Evolutionary conservation across 1,140 invertebrate genomes (phyloP), one percentile per base, ranked within the genome.

Genomic region (Teleopsis dalmanni): DNA sequence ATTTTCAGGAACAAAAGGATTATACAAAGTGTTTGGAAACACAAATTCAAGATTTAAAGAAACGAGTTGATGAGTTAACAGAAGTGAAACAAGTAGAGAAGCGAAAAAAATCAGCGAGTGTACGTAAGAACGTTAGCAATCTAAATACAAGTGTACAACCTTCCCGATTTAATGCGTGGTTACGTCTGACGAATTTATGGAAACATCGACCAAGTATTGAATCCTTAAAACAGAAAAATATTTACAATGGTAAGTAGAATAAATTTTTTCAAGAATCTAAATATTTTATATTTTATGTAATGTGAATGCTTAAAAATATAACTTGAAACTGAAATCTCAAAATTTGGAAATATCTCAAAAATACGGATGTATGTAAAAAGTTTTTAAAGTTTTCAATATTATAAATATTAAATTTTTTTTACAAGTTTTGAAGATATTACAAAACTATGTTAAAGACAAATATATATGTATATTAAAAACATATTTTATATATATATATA

Each of bases 121-220:
- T 35, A 37, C 9, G 19, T 31, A 4, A 34, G 10, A 53, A 49
- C 35, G 56, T 34, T 9, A 43, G 16, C 26, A 44, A 27, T 37
- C 11, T 16, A 14, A 26, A 22, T 23, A 45, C 25, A 29, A 33
- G 48, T 6, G 52, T 67, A 3, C 54, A 60, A 23, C 59, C 64
- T 2, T 67, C 64, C 3, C 53, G 62, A 1, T 50, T 67, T 16
- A 58, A 46, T 4, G 61, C 61, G 27, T 67, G 64, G 65, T 65
- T 65, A 51, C 67, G 65, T 16, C 49, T 68, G 18, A 40, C 65
- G 27, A 67, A 68, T 34, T 67, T 60, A 55, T 68, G 54, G 48
- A 68, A 68, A 41, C 61, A 63, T 38, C 48, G 65, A 0, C 65
- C 65, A 22, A 68, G 60, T 16, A 61, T 68, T 25, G 58, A 67